These are phyloP conservation scores for Helicoverpa zea DNA, from an alignment of 1,140 invertebrate species.

Conservation along the genomic window DNA sequence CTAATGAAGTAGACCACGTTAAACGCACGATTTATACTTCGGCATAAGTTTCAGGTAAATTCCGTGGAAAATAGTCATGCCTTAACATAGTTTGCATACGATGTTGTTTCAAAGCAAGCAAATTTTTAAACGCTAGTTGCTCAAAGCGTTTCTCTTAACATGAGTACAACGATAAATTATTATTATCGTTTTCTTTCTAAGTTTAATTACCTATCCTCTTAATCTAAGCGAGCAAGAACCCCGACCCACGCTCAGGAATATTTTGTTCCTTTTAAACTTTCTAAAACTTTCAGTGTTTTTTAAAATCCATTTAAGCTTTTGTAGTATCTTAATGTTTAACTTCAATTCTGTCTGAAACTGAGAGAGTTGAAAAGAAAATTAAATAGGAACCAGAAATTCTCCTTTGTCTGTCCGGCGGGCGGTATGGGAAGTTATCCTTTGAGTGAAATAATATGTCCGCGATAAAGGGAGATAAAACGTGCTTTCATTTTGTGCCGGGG, in stretches of 20 bases:
- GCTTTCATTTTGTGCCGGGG: conserved; percentile 65
- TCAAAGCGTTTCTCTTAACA: not conserved
- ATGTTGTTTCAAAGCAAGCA: conserved; percentile 13
- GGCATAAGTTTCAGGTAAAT: conserved; percentile 8
- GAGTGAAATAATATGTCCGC: conserved; percentile 64
- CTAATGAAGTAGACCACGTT: conserved; percentile 53
- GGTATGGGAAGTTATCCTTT: conserved; percentile 61
- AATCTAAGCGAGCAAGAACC: conserved; percentile 23
- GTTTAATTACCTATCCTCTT: conserved; percentile 33
- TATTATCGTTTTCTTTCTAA: conserved; percentile 14
- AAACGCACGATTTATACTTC: conserved; percentile 28
- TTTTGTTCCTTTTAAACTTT: conserved; percentile 52
- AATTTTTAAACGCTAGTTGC: not conserved
- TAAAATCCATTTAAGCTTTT: conserved; percentile 44
- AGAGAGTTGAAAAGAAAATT: conserved; percentile 38
- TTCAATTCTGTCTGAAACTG: conserved; percentile 33
- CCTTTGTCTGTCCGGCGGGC: conserved; percentile 47
- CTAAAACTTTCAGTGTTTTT: conserved; percentile 45
- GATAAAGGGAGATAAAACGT: conserved; percentile 71
- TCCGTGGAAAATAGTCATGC: not conserved
- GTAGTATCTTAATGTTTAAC: conserved; percentile 39
- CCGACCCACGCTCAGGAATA: conserved; percentile 35
- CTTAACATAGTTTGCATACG: not conserved
- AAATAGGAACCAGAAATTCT: conserved; percentile 52
- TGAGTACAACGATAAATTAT: conserved; percentile 20